phyloP scores from a whole-genome alignment of 2,888 invertebrate species.

The Hydraecia micacea region DNA sequence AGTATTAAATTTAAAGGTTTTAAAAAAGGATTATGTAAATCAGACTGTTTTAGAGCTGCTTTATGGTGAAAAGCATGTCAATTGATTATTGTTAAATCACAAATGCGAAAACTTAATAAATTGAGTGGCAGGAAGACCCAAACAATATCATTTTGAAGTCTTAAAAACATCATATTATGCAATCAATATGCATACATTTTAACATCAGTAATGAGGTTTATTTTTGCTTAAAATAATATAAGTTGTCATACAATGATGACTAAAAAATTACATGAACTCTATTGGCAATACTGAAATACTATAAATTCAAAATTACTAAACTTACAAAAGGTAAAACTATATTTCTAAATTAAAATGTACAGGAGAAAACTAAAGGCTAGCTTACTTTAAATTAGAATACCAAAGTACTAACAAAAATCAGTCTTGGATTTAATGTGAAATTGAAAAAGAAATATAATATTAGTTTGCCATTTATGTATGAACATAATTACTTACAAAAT shows the following conservation, averaged over 20 bases:
- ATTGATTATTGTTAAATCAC: slow-evolving; percentile 26
- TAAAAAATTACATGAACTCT: slow-evolving; percentile 16
- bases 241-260: slow-evolving; percentile 6
- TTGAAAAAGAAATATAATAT: slow-evolving; percentile 42
- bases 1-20: slow-evolving; percentile 1
- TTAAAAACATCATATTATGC: slow-evolving; percentile 16
- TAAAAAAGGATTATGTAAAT: slow-evolving; percentile 12
- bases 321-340: slow-evolving; percentile 25
- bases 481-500: slow-evolving; percentile 37
- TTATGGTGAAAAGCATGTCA: slow-evolving; percentile 3
- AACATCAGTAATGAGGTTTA: slow-evolving; percentile 8
- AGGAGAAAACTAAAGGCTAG: slow-evolving; percentile 46
- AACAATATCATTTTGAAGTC: slow-evolving; percentile 4
- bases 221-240: slow-evolving; percentile 18
- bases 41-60: slow-evolving; percentile 22
- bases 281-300: slow-evolving; percentile 23
- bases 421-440: slow-evolving; percentile 70
- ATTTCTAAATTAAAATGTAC: slow-evolving; percentile 36
- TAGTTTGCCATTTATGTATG: slow-evolving; percentile 27
- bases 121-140: slow-evolving; percentile 4
- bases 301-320: slow-evolving; percentile 31
- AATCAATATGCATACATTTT: slow-evolving; percentile 12
- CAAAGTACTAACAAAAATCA: slow-evolving; percentile 73
- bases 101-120: slow-evolving; percentile 20
- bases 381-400: slow-evolving; percentile 59